Percentiles rank a stretch among this genome's conserved stretches.
These are phyloP conservation scores for Diplodus sargus DNA, from an alignment of 2,797 vertebrate genomes.

Conservation along the genomic window DNA sequence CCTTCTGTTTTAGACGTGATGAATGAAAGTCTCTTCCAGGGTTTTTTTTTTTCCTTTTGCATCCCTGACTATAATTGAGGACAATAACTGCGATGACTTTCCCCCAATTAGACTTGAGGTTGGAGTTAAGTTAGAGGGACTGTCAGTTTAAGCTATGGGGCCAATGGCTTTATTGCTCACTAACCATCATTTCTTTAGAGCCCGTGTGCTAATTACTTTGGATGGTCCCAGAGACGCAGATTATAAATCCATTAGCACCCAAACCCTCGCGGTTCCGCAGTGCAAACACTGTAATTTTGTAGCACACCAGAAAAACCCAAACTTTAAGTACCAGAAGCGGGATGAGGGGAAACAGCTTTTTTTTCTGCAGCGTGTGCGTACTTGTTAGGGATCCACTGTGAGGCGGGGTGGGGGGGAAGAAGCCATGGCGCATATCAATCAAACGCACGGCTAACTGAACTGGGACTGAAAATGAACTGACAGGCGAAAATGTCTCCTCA, in stretches of 20 bases:
- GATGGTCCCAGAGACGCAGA: constrained; percentile 91
- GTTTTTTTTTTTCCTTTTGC: constrained; percentile 43
- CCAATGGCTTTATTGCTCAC: constrained; percentile 97
- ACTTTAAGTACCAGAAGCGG: constrained; percentile 64
- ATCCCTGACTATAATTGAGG: constrained; percentile 85
- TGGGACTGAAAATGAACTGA: constrained; percentile 44
- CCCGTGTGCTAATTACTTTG: constrained; percentile 95
- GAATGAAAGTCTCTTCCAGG: constrained; percentile 65
- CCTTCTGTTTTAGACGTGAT: constrained; percentile 60
- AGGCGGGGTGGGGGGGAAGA: constrained; percentile 47
- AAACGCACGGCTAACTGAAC: constrained; percentile 55
- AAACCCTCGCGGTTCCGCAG: constrained; percentile 80
- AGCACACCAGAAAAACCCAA: constrained; percentile 67
- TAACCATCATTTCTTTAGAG: constrained; percentile 96
- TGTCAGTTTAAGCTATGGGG: constrained; percentile 90
- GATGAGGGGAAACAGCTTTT: constrained; percentile 62
- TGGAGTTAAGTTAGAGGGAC: constrained; percentile 91
- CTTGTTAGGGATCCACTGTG: constrained; percentile 39
- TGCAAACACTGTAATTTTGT: constrained; percentile 81
- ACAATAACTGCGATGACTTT: constrained; percentile 91
- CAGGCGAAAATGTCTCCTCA: constrained; percentile 44
- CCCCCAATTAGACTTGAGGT: constrained; percentile 92
- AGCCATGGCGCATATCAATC: constrained; percentile 55
- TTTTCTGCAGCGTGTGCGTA: constrained; percentile 53
- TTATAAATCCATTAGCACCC: constrained; percentile 94